Percentiles rank a stretch among this genome's conserved stretches.
Evolutionary conservation across 1,140 invertebrate genomes (phyloP).

Genomic region (Sinella curviseta): DNA sequence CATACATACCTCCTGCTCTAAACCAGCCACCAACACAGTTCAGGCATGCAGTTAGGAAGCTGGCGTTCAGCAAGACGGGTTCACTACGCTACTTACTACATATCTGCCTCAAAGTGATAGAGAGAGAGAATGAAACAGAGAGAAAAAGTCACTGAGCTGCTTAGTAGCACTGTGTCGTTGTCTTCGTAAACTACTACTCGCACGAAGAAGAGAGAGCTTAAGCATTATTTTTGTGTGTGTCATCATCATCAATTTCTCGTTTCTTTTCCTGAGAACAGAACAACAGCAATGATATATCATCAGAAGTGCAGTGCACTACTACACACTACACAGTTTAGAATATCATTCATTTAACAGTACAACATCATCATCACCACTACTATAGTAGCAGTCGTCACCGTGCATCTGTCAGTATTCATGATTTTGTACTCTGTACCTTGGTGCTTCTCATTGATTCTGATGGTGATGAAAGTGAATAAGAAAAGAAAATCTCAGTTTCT

Average conservation of each 20-base stretch:
- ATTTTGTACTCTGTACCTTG: background rate
- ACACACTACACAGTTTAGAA: background rate
- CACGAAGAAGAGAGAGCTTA: background rate
- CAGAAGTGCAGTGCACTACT: background rate
- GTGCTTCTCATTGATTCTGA: background rate
- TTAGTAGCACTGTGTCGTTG: background rate
- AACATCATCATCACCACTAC: background rate
- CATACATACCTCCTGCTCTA: background rate
- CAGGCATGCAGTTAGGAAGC: background rate
- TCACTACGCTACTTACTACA: no score
- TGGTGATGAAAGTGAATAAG: background rate
- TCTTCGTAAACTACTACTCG: background rate
- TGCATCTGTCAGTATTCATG: background rate
- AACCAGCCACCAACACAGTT: background rate
- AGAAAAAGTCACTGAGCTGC: background rate
- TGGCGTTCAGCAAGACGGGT: background rate
- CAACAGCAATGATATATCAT: background rate
- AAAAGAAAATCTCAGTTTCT: background rate
- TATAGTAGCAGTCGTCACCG: no score
- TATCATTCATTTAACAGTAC: no score
- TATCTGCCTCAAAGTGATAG: background rate
- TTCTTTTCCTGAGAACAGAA: background rate
- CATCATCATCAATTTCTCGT: background rate
- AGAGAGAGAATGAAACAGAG: background rate
- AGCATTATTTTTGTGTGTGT: background rate